Evolutionary conservation across 2,888 invertebrate species (phyloP).

Genomic region (Panopea generosa): DNA sequence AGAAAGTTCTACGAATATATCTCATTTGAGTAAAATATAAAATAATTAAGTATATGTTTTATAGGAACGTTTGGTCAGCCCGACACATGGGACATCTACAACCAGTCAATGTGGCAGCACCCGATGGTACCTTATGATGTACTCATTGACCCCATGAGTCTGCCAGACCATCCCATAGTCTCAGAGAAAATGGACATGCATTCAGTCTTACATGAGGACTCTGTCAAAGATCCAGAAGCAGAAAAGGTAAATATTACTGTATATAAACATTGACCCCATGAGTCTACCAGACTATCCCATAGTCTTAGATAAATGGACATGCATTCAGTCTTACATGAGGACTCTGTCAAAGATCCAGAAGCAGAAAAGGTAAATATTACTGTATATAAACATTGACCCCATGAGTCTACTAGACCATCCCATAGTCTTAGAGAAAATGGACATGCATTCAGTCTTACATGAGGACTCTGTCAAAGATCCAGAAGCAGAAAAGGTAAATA

Average conservation of each 20-base stretch:
- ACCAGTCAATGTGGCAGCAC: slow-evolving; percentile 82
- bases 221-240: slow-evolving; percentile 18
- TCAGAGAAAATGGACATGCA: slow-evolving; percentile 75
- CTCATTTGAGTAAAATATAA: no score
- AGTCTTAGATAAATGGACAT: slow-evolving; percentile 73
- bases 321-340: slow-evolving; percentile 77
- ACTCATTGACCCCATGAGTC: slow-evolving; percentile 84
- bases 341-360: slow-evolving; percentile 32
- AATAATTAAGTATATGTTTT: slow-evolving; percentile 20
- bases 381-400: no score
- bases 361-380: slow-evolving; percentile 37
- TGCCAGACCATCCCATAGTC: slow-evolving; percentile 81
- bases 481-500: slow-evolving; percentile 33
- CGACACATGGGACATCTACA: slow-evolving; percentile 84
- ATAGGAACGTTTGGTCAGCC: slow-evolving; percentile 85
- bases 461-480: slow-evolving; percentile 59
- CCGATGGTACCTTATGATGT: slow-evolving; percentile 85
- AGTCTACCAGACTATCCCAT: slow-evolving; percentile 83
- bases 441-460: slow-evolving; percentile 75
- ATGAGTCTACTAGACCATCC: slow-evolving; percentile 83
- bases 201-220: slow-evolving; percentile 76
- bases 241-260: slow-evolving; percentile 42
- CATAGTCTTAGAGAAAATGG: slow-evolving; percentile 75
- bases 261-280: slow-evolving; percentile 84
- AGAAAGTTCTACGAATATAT: no score